Conservation (phyloP, 2,888 invertebrate genomes). For the Leptinotarsa tumamoca region DNA sequence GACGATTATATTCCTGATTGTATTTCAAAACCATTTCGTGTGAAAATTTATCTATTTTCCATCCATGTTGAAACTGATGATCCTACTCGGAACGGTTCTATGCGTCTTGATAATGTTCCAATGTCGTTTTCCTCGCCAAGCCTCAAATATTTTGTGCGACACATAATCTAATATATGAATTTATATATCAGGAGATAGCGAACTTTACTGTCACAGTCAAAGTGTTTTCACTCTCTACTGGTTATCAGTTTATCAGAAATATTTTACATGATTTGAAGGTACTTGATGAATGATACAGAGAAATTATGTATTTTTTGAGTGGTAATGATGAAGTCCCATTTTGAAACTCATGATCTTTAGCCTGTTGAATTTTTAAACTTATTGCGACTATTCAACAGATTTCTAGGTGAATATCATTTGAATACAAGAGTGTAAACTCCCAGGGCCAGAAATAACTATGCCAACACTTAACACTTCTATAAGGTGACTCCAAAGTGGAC, state of each 20-base stretch:
- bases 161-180: neutral
- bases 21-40: too few relatives aligned
- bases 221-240: neutral
- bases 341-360: neutral
- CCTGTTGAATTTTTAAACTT: too few relatives aligned
- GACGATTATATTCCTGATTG: too few relatives aligned
- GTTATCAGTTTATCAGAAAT: neutral
- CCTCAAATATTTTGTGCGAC: neutral
- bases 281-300: neutral
- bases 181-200: neutral
- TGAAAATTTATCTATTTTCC: too few relatives aligned
- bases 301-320: neutral
- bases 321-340: neutral
- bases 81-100: neutral
- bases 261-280: neutral
- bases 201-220: neutral
- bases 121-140: neutral
- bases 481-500: too few relatives aligned
- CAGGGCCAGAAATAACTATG: too few relatives aligned
- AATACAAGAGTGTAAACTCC: too few relatives aligned
- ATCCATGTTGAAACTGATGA: too few relatives aligned
- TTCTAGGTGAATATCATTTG: too few relatives aligned
- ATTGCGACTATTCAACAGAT: too few relatives aligned
- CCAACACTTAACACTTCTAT: too few relatives aligned
- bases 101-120: neutral